Evolutionary conservation across 2,888 invertebrate species (phyloP).

Genomic region (Lypha dubia): DNA sequence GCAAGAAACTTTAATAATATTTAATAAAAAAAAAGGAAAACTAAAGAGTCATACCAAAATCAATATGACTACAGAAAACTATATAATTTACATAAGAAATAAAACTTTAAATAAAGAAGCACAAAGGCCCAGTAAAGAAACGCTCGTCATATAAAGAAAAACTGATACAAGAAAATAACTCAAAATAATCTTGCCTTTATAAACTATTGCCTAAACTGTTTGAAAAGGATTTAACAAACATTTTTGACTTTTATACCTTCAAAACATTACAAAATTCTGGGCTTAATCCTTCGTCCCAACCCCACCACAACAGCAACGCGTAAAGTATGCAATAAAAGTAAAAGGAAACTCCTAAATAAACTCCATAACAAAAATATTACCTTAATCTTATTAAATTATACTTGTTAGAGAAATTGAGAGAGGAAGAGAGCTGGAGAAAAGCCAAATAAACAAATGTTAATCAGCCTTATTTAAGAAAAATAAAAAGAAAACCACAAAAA

Average conservation of each 20-base stretch:
- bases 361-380: neutral
- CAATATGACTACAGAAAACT: neutral
- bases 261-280: neutral
- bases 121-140: neutral
- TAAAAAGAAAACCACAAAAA: conserved; percentile 8
- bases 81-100: neutral
- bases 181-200: no score
- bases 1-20: neutral
- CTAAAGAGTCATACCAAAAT: neutral
- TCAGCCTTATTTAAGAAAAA: neutral
- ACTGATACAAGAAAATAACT: neutral
- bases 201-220: neutral
- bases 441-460: neutral
- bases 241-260: neutral
- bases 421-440: neutral
- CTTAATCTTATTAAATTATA: conserved; percentile 9
- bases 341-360: neutral
- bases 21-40: neutral
- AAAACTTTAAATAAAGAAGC: neutral
- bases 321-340: neutral
- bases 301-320: neutral
- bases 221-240: neutral
- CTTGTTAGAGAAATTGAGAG: neutral
- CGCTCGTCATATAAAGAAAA: neutral
- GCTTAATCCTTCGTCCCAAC: neutral